Base-by-base conservation (phyloP, 2,888 invertebrate genomes). In the Iselma pallidipennis region DNA sequence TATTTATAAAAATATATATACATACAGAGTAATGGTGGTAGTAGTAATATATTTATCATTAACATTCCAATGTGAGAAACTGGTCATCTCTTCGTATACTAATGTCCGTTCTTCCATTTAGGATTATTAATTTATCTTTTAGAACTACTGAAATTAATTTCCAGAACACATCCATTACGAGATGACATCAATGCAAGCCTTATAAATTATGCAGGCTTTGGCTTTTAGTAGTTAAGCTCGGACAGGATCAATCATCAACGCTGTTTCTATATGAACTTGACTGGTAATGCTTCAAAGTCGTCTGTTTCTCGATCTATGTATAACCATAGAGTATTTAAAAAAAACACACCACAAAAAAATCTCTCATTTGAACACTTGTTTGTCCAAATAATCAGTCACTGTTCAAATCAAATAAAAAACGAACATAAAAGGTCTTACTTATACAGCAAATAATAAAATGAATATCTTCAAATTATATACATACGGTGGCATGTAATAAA, bases 131-230 rank as follows among this genome's bases (percentile, higher is more conserved):
- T 76, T 75, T 74, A 74, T 75, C 75, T 76, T 75, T 74, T 71
- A 71, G 68, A 75, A 75, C 74, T 76, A 73, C 75, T 71, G 76
- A 77, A 77, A 77, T 76, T 77, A 76, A 77, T 76, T 75, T 76
- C 74, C 73, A 71, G 72, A 73, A 69, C 74, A 75, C 77, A 77
- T 77, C 76, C 74, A 77, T 77, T 76, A 77, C 76, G 55, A 50
- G 62, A 55, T 62, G 62, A 62, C 62, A 62, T 62, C 55, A 62
- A 62, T 62, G 62, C 62, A 61, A 54, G 54, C 49, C 61, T 61
- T 61, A 61, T 61, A 61, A 61, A 61, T 61, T 61, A 61, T 61
- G 61, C 61, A 61, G 33, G 49, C 48, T 50, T 29, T 57, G 57
- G 59, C 52, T 49, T 45, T 45, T 45, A 12, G 59, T 37, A 28